Conservation (phyloP, 2,113 vertebrate species). For the Aegypius monachus region DNA sequence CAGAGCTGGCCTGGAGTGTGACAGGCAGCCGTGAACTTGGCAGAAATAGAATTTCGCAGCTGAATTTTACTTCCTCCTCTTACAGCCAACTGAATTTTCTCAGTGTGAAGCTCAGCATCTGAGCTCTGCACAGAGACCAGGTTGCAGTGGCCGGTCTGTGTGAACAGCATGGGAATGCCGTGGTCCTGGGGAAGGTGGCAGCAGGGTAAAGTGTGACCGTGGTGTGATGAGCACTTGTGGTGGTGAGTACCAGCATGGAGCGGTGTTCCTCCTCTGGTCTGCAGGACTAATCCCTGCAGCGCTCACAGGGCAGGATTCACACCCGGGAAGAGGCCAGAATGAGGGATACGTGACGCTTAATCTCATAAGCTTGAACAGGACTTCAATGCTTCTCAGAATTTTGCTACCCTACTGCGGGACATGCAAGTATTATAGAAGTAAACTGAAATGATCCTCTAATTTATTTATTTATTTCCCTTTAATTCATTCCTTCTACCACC, state of each 20-base stretch:
- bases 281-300: background rate
- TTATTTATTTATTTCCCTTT: background rate
- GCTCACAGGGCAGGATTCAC: background rate
- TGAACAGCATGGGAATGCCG: background rate
- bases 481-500: background rate
- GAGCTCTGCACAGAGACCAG: background rate
- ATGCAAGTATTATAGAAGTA: background rate
- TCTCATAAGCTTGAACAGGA: background rate
- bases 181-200: rapidly evolving
- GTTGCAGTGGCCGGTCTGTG: rapidly evolving
- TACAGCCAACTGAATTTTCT: background rate
- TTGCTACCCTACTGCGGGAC: background rate
- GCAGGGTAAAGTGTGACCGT: background rate
- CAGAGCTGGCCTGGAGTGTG: background rate
- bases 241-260: background rate
- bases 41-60: background rate
- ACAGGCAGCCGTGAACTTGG: background rate
- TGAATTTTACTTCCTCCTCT: background rate
- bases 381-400: background rate
- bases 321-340: background rate
- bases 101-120: background rate
- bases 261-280: background rate
- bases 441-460: background rate
- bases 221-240: rapidly evolving
- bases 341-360: background rate